Evolutionary conservation across 1,140 invertebrate species (phyloP).

Genomic region (Galleria mellonella): DNA sequence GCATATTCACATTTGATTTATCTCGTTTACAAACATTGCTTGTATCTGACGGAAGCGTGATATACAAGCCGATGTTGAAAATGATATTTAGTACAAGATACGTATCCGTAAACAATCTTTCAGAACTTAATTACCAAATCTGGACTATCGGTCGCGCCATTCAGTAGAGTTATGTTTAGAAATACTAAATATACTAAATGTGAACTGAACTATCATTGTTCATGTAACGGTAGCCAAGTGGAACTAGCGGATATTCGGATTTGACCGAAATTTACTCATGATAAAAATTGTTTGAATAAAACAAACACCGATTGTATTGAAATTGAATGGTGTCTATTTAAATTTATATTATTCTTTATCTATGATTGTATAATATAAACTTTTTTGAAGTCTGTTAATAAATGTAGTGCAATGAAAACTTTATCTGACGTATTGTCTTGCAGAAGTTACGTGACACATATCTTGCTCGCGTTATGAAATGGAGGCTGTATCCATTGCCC

Average conservation of each 20-base stretch:
- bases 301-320: too few species aligned
- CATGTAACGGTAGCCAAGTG: conserved; percentile 15
- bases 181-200: not conserved
- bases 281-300: too few species aligned
- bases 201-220: conserved; percentile 25
- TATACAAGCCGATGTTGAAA: too few species aligned
- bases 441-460: not conserved
- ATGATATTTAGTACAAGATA: too few species aligned
- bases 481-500: conserved; percentile 14
- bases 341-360: not conserved
- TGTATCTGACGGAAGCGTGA: too few species aligned
- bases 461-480: conserved; percentile 6
- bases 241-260: conserved; percentile 13
- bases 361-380: not conserved
- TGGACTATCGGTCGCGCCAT: conserved; percentile 12
- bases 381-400: not conserved
- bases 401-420: not conserved
- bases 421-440: not conserved
- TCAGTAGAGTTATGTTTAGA: conserved; percentile 19
- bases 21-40: too few species aligned
- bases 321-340: not conserved
- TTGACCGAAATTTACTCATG: too few species aligned
- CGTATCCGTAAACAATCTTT: too few species aligned
- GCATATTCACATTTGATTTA: too few species aligned
- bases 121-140: conserved; percentile 5